Evolutionary conservation across 2,888 invertebrate species (phyloP).

Genomic region (Drosophila austrosaltans): DNA sequence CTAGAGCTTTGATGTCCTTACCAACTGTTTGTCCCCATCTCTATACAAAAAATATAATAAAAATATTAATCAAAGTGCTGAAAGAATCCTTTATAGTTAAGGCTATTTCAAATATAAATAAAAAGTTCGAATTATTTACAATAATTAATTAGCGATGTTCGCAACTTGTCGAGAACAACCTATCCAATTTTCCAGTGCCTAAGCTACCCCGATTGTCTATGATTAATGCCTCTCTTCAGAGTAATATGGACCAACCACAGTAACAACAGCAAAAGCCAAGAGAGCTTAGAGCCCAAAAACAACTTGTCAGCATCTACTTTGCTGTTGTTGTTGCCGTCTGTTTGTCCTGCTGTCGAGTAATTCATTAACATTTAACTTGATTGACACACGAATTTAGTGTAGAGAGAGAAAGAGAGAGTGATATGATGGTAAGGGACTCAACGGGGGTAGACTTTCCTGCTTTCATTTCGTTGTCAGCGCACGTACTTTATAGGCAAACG

Average conservation of each 20-base stretch:
- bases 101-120: not conserved
- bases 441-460: not conserved
- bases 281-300: conserved; percentile 51
- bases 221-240: not conserved
- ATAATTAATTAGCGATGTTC: not conserved
- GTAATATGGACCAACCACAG: conserved; percentile 29
- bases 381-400: conserved; percentile 66
- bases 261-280: conserved; percentile 18
- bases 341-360: conserved; percentile 69
- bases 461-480: conserved; percentile 40
- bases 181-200: not conserved
- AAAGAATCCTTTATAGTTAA: not conserved
- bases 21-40: too few relatives aligned
- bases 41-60: too few relatives aligned
- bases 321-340: conserved; percentile 61
- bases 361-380: conserved; percentile 79
- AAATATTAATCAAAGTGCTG: not conserved
- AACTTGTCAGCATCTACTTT: conserved; percentile 64
- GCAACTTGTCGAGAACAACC: not conserved
- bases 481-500: conserved; percentile 51
- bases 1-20: too few relatives aligned
- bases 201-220: not conserved
- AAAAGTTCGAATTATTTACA: not conserved
- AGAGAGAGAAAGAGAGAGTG: not conserved
- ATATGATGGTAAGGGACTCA: not conserved